Evolutionary conservation across 2,113 vertebrate species (phyloP).

Genomic region (Oncorhynchus kisutch): DNA sequence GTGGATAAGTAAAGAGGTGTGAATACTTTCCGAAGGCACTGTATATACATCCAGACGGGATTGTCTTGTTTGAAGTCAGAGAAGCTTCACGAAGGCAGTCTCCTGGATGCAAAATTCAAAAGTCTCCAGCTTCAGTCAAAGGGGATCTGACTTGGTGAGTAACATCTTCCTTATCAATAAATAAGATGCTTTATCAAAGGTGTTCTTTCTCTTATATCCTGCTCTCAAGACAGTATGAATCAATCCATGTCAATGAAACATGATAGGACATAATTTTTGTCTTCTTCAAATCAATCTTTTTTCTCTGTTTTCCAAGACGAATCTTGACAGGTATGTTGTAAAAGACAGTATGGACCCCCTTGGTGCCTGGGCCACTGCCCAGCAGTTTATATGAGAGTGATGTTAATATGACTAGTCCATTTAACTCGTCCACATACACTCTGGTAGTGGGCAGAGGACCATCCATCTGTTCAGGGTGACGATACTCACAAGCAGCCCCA

Average conservation of each 20-base stretch:
- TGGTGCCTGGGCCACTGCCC: neutral
- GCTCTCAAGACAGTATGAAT: constrained; percentile 15
- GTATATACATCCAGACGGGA: too few species aligned
- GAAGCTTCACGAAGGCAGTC: neutral
- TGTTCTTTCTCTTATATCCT: constrained; percentile 16
- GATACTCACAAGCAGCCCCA: neutral
- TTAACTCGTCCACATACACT: neutral
- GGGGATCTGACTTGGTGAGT: neutral
- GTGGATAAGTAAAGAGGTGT: too few species aligned
- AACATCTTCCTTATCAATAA: constrained; percentile 2
- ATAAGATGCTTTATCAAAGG: neutral
- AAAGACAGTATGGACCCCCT: neutral
- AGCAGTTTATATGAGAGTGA: neutral
- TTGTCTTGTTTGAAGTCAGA: too few species aligned
- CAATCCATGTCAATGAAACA: constrained; percentile 34
- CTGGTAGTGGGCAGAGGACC: neutral
- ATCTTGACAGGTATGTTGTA: too few species aligned
- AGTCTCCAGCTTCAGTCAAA: constrained; percentile 1
- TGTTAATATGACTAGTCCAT: neutral
- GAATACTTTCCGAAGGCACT: too few species aligned
- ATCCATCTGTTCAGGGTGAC: neutral
- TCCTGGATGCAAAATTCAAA: constrained; percentile 23
- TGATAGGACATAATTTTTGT: constrained; percentile 8
- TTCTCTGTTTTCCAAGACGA: neutral
- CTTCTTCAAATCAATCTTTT: neutral